Conservation (phyloP, 2,888 invertebrate species). For the Dolichomitus sp. region DNA sequence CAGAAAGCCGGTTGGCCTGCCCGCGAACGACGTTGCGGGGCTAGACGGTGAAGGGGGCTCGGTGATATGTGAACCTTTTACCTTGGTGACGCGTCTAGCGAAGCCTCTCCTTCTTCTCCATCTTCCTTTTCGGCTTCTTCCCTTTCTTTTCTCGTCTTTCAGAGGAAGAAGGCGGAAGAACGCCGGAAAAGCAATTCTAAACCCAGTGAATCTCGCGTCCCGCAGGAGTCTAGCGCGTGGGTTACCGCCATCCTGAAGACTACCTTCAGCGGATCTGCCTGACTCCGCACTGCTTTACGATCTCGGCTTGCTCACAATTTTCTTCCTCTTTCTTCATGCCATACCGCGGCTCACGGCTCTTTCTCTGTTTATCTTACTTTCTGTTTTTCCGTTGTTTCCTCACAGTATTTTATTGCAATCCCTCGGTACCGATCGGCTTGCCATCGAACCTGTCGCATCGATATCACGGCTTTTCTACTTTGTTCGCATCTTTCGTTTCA, state of each 20-base stretch:
- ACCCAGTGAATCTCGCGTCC: slow-evolving; percentile 36
- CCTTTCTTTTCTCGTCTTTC: slow-evolving; percentile 37
- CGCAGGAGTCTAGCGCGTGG: slow-evolving; percentile 36
- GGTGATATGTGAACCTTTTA: slow-evolving; percentile 66
- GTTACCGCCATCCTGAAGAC: slow-evolving; percentile 40
- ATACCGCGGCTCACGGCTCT: background rate
- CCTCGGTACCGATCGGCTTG: slow-evolving; percentile 36
- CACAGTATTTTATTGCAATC: slow-evolving; percentile 22
- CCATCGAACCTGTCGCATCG: slow-evolving; percentile 51
- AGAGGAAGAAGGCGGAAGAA: slow-evolving; percentile 36
- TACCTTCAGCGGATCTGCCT: slow-evolving; percentile 44
- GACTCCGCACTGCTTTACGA: slow-evolving; percentile 52
- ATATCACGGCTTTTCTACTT: slow-evolving; percentile 50
- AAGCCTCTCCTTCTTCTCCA: slow-evolving; percentile 49
- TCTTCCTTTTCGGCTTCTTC: slow-evolving; percentile 2
- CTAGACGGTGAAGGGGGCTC: slow-evolving; percentile 15
- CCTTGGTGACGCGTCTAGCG: slow-evolving; percentile 50
- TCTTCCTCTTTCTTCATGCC: background rate
- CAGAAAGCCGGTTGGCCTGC: slow-evolving; percentile 46
- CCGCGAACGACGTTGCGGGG: slow-evolving; percentile 45
- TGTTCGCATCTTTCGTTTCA: slow-evolving; percentile 16
- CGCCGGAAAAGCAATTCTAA: slow-evolving; percentile 53
- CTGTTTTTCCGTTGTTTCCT: background rate
- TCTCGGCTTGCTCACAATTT: slow-evolving; percentile 46
- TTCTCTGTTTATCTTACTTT: background rate